A percentile compares a stretch with the other conserved stretches of the same genome.
Evolutionary conservation across 2,113 vertebrate genomes (phyloP).

Genomic region (Trematomus loennbergii): DNA sequence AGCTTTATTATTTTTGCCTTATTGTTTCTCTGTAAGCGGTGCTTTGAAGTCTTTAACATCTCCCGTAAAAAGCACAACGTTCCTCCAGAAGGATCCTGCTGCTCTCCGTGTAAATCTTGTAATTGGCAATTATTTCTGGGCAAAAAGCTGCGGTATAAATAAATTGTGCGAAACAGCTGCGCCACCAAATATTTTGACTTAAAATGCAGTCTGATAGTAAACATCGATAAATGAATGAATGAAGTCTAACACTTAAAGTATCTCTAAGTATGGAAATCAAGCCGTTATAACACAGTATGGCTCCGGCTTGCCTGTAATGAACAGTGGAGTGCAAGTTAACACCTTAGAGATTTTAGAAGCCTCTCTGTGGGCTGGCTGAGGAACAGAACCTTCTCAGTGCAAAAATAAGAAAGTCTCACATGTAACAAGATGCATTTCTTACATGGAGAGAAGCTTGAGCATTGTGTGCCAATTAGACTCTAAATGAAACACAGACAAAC

Average conservation of each 20-base stretch:
- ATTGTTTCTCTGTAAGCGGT: conserved; percentile 7
- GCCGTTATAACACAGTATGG: not conserved
- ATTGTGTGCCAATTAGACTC: conserved; percentile 34
- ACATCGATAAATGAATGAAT: conserved; percentile 39
- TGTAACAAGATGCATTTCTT: not conserved
- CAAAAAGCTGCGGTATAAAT: conserved; percentile 11
- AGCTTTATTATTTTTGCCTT: conserved; percentile 13
- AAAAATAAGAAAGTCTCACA: conserved; percentile 42
- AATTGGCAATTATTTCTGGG: conserved; percentile 45
- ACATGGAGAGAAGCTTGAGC: conserved; percentile 28
- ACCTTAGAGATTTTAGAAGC: conserved; percentile 22
- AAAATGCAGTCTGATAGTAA: conserved; percentile 14
- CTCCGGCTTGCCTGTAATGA: conserved; percentile 31
- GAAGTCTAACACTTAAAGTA: conserved; percentile 11
- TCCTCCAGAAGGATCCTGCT: conserved; percentile 2
- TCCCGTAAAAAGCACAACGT: not conserved
- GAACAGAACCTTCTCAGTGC: not conserved
- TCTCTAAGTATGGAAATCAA: conserved; percentile 51
- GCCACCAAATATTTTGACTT: conserved; percentile 5
- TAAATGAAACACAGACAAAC: conserved; percentile 24
- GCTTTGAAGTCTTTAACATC: conserved; percentile 15
- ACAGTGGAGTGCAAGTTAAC: conserved; percentile 23
- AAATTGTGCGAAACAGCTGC: not conserved
- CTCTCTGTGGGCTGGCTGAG: conserved; percentile 11
- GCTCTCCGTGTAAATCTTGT: conserved; percentile 24